A percentile compares a stretch with the other conserved stretches of the same genome.
These are phyloP conservation scores for Nephrotoma flavescens DNA, from an alignment of 2,888 invertebrate species.

Conservation along the genomic window DNA sequence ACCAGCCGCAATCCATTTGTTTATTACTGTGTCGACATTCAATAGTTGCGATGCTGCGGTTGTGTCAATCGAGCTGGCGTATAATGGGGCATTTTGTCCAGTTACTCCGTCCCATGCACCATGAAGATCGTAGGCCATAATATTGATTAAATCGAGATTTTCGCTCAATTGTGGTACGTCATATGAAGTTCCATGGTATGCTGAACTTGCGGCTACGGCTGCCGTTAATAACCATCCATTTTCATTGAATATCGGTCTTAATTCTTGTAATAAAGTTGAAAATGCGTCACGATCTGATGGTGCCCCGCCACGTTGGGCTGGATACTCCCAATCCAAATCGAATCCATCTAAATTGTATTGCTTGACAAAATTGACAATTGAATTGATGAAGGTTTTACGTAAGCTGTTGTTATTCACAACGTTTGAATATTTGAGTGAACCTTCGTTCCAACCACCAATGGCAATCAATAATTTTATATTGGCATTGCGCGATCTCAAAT, in stretches of 20 bases:
- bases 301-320: constrained; percentile 62
- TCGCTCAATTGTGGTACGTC: constrained; percentile 33
- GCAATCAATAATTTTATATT: constrained; percentile 34
- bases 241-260: constrained; percentile 23
- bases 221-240: constrained; percentile 33
- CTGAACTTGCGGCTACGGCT: constrained; percentile 36
- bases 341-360: constrained; percentile 61
- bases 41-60: constrained; percentile 18
- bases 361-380: constrained; percentile 44
- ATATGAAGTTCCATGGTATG: constrained; percentile 34
- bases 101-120: constrained; percentile 36
- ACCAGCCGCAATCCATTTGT: constrained; percentile 28
- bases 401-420: constrained; percentile 8
- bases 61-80: constrained; percentile 17
- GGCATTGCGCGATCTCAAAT: constrained; percentile 30
- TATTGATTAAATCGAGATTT: constrained; percentile 36
- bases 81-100: constrained; percentile 37
- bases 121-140: constrained; percentile 43
- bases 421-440: constrained; percentile 32
- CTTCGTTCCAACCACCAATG: constrained; percentile 44
- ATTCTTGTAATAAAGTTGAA: constrained; percentile 23
- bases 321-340: constrained; percentile 73
- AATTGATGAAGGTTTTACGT: not conserved
- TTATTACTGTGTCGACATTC: constrained; percentile 19
- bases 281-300: constrained; percentile 51